phyloP scores from a whole-genome alignment of 1,140 invertebrate species.

The Physella acuta region DNA sequence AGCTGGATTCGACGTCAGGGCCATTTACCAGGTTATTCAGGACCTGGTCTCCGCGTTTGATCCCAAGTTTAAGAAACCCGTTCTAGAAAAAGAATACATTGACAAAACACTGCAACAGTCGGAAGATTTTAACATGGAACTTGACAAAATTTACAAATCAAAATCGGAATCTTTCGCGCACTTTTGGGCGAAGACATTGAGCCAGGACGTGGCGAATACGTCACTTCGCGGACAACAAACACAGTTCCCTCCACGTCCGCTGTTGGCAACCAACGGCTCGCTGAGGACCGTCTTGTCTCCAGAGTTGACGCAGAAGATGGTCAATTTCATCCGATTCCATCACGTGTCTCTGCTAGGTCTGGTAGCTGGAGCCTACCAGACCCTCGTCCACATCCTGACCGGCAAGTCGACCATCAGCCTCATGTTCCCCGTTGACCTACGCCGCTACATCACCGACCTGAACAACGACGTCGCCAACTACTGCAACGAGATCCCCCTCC shows the following conservation, averaged over 20 bases:
- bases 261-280: conserved; percentile 4
- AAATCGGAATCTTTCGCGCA: conserved; percentile 17
- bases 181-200: conserved; percentile 24
- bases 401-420: conserved; percentile 21
- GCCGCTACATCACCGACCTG: conserved; percentile 15
- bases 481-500: conserved; percentile 28
- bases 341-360: conserved; percentile 19
- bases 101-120: conserved; percentile 2
- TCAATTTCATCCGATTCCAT: conserved; percentile 15
- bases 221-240: not conserved
- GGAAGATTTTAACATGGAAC: conserved; percentile 18
- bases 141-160: conserved; percentile 26
- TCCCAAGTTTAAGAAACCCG: not conserved
- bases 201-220: conserved; percentile 16
- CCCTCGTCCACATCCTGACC: conserved; percentile 22
- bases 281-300: conserved; percentile 4
- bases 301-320: conserved; percentile 10
- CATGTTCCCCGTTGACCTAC: conserved; percentile 26
- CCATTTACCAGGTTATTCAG: conserved; percentile 23
- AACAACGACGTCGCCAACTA: conserved; percentile 19
- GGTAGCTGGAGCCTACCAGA: conserved; percentile 17
- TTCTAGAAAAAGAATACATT: conserved; percentile 3
- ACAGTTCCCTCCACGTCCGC: not conserved
- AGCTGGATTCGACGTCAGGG: conserved; percentile 27
- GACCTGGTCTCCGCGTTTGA: conserved; percentile 24